Evolutionary conservation across 2,888 invertebrate genomes (phyloP).

Genomic region (Cerastis leucographa): DNA sequence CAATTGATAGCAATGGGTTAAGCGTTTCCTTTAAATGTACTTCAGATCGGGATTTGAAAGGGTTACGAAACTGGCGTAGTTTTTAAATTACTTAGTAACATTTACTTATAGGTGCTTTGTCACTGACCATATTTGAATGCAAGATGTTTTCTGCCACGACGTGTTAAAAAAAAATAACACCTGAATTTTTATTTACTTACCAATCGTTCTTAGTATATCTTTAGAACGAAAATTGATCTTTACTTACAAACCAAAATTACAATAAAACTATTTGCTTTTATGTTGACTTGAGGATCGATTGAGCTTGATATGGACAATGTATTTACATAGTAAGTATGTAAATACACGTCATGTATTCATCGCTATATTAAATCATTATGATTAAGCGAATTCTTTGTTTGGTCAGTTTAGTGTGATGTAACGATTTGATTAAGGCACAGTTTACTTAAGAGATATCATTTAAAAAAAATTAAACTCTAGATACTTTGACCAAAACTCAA

Average conservation of each 20-base stretch:
- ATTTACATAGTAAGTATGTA: conserved; percentile 8
- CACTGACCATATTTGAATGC: background rate
- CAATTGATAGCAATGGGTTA: background rate
- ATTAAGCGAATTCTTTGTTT: conserved; percentile 43
- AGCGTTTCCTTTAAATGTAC: background rate
- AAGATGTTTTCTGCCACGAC: background rate
- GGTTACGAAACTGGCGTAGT: background rate
- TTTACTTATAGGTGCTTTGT: background rate
- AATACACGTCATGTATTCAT: conserved; percentile 12
- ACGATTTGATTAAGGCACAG: conserved; percentile 2
- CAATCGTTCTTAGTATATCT: background rate
- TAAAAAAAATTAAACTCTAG: no score
- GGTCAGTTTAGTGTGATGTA: conserved; percentile 18
- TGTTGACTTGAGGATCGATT: conserved; percentile 19
- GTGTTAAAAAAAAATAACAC: background rate
- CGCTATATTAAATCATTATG: conserved; percentile 29
- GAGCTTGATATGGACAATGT: conserved; percentile 31
- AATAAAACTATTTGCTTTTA: conserved; percentile 30
- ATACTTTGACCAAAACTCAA: no score
- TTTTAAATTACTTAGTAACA: background rate
- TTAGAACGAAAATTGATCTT: background rate
- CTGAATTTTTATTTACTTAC: background rate
- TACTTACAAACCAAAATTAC: conserved; percentile 27
- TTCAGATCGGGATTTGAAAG: background rate
- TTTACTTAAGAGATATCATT: no score